Evolutionary conservation across 2,888 invertebrate species (phyloP), one percentile per base, ranked within the genome.

Genomic region (Xestoiulus laeticollis): DNA sequence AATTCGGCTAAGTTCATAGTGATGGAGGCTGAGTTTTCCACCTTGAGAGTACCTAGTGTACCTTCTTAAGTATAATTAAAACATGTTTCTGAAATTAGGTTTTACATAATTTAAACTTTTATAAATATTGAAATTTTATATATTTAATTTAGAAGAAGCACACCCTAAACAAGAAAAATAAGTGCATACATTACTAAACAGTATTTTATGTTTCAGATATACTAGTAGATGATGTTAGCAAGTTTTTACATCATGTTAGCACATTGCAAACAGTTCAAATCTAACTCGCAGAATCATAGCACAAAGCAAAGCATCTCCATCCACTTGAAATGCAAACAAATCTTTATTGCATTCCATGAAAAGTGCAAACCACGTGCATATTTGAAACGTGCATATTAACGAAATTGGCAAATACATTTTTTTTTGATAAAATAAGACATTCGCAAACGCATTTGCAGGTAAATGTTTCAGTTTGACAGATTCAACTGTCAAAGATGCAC

Each of bases 391-490:
- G 0, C 22, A 22, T n/a, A 68, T 68, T 68, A 68, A n/a, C 1
- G 22, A 68, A 68, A 68, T 68, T 68, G 59, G 59, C 59, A 68
- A 68, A 68, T 26, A 68, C 59, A 68, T 68, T 68, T 68, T 68
- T 22, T 3, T 38, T 5, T 26, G 59, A 68, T 68, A 68, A 68
- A 0, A 22, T 68, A 22, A 68, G 59, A 68, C 59, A 68, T 68
- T 19, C 19, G 59, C 59, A 22, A 68, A 68, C 59, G 22, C 59
- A 68, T 68, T 68, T 68, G 59, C 59, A 68, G 59, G 59, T 68
- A 68, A 68, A 68, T 68, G 59, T 68, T 19, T 22, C 1, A n/a
- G 59, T 68, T 68, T 68, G 59, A 26, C 59, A 68, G 59, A 68
- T 68, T 68, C 59, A 68, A 68, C 59, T 68, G 59, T 68, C 59